Base-by-base conservation (phyloP, 2,888 invertebrate species). In the Brenthis hecate region DNA sequence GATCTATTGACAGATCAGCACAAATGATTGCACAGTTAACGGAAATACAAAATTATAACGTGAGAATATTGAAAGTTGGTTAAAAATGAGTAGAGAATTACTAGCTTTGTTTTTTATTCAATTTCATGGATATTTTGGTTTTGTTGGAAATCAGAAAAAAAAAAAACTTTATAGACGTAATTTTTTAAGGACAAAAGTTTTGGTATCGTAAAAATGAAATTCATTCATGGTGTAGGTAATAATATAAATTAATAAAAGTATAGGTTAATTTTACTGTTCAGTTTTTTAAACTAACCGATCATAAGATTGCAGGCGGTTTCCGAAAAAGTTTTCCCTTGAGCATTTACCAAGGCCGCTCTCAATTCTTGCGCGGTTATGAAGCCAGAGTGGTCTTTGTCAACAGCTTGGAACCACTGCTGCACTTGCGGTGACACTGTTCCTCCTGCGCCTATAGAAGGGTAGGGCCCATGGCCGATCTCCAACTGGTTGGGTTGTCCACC, bases 321-420 rank as follows among this genome's bases (percentile, higher is more conserved):
- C 4, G 97, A 97, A 85, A 97, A 97, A 71, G 95, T 94, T 76
- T 96, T 94, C 14, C 98, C 98, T 85, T 97, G 96, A 23, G 96
- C 97, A 88, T 97, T 98, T 23, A 97, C 95, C 54, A 98, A 89
- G 0, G 98, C 98, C 8, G 95, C 92, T 85, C 96, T 95, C 19
- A 98, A 89, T 88, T 98, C 98, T 13, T 82, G 73, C 11, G 96
- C 94, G 65, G 95, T 95, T 65, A 98, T 98, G 82, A 95, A 94
- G 2, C 98, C 98, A 19, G 97, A 97, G 43, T 94, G 94, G 82
- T 98, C 98, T 75, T 94, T 94, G 81, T 98, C 98, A 0, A 98
- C 98, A 16, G 97, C 94, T 36, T 88, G 86, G 83, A 98, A 98
- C 97, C 98, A 98, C 80, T 96, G 95, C 75, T 95, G 95, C 1